These are phyloP conservation scores for Isurus oxyrinchus DNA, from an alignment of 2,113 vertebrate species.

Conservation along the genomic window DNA sequence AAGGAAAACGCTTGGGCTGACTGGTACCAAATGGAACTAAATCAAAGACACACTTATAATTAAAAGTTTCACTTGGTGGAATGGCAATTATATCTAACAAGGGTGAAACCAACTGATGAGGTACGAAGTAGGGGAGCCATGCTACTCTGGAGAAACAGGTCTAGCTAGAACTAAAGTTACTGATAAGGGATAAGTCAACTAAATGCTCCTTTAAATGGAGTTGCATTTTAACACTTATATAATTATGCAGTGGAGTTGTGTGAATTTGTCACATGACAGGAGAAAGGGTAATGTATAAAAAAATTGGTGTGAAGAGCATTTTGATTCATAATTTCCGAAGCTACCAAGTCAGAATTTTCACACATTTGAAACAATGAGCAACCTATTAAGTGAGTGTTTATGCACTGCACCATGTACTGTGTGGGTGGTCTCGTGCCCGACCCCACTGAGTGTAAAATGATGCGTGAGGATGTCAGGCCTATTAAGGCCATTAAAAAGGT, in stretches of 20 bases:
- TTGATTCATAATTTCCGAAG: neutral
- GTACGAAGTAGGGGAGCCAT: neutral
- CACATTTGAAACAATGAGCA: neutral
- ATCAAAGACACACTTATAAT: neutral
- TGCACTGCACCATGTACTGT: neutral
- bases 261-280: neutral
- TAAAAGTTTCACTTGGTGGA: neutral
- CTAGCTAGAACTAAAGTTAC: neutral
- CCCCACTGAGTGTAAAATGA: too few relatives aligned
- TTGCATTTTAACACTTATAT: neutral
- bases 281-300: neutral
- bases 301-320: neutral
- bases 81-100: neutral
- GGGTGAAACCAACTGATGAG: neutral
- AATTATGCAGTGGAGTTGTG: neutral
- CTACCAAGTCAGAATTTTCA: neutral
- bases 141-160: neutral
- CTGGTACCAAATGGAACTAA: neutral
- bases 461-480: too few relatives aligned
- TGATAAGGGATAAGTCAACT: neutral
- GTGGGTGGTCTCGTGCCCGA: too few relatives aligned
- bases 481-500: too few relatives aligned
- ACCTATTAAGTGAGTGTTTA: neutral
- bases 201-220: neutral
- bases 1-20: neutral